Evolutionary conservation across 2,888 invertebrate species (phyloP).

Genomic region (Lydus trimaculatus): DNA sequence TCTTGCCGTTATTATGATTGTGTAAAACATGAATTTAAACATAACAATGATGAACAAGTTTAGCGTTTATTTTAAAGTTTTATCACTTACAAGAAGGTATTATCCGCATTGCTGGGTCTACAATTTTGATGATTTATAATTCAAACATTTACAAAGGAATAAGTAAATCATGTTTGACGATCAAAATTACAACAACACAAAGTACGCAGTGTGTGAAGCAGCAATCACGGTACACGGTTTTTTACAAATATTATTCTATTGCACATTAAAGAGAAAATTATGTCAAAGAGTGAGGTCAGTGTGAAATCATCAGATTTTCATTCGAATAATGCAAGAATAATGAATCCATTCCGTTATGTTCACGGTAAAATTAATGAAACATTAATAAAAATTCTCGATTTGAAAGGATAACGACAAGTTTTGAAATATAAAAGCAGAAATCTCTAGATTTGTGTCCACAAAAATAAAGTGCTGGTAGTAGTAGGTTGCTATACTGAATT

Average conservation of each 20-base stretch:
- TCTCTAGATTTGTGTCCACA: conserved; percentile 4
- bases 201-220: too few relatives aligned
- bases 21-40: neutral
- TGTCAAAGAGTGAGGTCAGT: too few relatives aligned
- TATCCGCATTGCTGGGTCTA: conserved; percentile 28
- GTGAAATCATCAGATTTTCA: neutral
- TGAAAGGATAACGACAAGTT: neutral
- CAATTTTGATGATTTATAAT: conserved; percentile 37
- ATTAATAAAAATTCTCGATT: neutral
- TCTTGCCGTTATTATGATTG: neutral
- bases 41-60: neutral
- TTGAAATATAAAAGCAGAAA: neutral
- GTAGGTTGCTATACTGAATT: conserved; percentile 14
- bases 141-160: conserved; percentile 39
- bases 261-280: too few relatives aligned
- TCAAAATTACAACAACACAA: too few relatives aligned
- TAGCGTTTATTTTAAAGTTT: neutral
- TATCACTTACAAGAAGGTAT: conserved; percentile 19
- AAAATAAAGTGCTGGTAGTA: conserved; percentile 7
- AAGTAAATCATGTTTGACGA: neutral
- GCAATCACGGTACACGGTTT: too few relatives aligned
- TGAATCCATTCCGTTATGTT: neutral
- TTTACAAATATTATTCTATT: too few relatives aligned
- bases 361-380: neutral
- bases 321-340: neutral